phyloP scores from a whole-genome alignment of 1,140 invertebrate genomes.

The Anoplophora glabripennis region DNA sequence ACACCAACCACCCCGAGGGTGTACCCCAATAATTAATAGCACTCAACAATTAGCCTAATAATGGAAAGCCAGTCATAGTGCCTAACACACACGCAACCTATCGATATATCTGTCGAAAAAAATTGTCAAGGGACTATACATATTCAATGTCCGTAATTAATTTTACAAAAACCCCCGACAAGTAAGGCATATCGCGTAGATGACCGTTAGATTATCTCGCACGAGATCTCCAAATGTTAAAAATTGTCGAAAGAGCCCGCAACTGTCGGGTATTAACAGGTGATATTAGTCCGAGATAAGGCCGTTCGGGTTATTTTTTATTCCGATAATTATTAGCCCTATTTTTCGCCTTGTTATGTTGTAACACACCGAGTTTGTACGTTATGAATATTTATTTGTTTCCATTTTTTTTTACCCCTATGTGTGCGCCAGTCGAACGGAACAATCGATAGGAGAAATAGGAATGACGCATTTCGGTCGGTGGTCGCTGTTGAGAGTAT shows the following conservation, averaged over 20 bases:
- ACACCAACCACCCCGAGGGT: background rate
- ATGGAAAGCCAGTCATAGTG: constrained; percentile 5
- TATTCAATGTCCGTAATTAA: constrained; percentile 28
- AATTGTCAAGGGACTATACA: constrained; percentile 19
- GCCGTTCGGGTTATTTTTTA: constrained; percentile 29
- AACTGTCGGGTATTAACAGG: constrained; percentile 40
- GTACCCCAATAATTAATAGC: constrained; percentile 10
- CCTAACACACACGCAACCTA: background rate
- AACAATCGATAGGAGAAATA: too few relatives aligned
- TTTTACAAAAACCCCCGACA: constrained; percentile 29
- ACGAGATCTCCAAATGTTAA: constrained; percentile 41
- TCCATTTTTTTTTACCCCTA: too few relatives aligned
- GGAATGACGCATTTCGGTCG: too few relatives aligned
- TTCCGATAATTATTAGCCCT: constrained; percentile 31
- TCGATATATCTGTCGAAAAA: constrained; percentile 17
- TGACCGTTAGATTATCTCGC: constrained; percentile 42
- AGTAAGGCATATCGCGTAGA: constrained; percentile 29
- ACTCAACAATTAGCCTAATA: constrained; percentile 14
- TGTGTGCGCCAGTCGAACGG: too few relatives aligned
- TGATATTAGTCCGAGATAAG: constrained; percentile 37
- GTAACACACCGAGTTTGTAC: too few relatives aligned
- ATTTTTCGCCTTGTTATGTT: constrained; percentile 17
- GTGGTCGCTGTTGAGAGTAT: too few relatives aligned
- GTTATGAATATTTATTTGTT: too few relatives aligned
- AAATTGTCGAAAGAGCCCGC: constrained; percentile 35